phyloP scores from a whole-genome alignment of 2,797 vertebrate genomes.

The Sebastes flavidus region DNA sequence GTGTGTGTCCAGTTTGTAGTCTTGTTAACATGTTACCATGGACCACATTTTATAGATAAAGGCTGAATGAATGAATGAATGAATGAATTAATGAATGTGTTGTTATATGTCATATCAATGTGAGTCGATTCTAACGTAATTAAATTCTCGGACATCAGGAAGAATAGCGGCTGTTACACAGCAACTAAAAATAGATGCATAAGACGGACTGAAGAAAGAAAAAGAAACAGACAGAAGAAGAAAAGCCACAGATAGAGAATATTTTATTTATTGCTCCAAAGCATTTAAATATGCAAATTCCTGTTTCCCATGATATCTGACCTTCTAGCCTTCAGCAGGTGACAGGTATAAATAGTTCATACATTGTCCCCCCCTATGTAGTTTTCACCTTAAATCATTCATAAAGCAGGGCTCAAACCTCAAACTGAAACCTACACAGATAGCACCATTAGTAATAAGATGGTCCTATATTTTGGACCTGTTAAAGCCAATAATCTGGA shows the following conservation, averaged over 20 bases:
- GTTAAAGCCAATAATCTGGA: background rate
- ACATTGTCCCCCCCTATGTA: constrained; percentile 51
- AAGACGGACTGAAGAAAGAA: background rate
- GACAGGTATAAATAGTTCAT: constrained; percentile 72
- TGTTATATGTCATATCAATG: background rate
- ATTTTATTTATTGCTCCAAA: constrained; percentile 73
- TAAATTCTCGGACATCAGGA: background rate
- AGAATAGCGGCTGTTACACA: background rate
- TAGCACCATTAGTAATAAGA: background rate
- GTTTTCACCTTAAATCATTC: constrained; percentile 68
- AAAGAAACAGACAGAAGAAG: constrained; percentile 7
- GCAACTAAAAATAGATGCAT: background rate
- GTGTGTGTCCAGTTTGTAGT: background rate
- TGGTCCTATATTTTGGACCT: background rate
- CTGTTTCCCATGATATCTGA: constrained; percentile 64
- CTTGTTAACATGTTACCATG: background rate
- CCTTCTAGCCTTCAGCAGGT: constrained; percentile 65
- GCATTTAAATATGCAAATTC: constrained; percentile 77
- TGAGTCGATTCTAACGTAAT: background rate
- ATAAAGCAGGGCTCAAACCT: constrained; percentile 43
- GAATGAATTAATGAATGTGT: background rate
- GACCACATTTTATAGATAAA: background rate
- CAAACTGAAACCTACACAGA: constrained; percentile 26
- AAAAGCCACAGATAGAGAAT: constrained; percentile 44
- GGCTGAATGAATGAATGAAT: background rate